These are phyloP conservation scores for Pterocles orientalis DNA, from an alignment of 2,113 vertebrate genomes.

Conservation along the genomic window DNA sequence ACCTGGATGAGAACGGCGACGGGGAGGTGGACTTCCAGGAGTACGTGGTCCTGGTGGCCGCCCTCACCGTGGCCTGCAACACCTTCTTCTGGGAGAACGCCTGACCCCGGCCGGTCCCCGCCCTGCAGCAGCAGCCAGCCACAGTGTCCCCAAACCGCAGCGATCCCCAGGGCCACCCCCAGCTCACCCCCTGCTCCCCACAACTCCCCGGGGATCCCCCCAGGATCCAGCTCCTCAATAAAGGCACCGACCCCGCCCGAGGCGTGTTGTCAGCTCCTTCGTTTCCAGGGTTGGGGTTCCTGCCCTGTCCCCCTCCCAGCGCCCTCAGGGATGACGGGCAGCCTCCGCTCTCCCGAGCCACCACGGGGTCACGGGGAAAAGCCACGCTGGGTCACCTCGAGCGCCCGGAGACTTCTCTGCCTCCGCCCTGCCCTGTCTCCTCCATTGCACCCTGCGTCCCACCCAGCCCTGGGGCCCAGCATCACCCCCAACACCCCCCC, in stretches of 20 bases:
- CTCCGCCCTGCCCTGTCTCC: not conserved
- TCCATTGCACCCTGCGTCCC: not conserved
- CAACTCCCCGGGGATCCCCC: not conserved
- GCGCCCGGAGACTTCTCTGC: accelerated
- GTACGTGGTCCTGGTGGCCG: slow-evolving; percentile 88
- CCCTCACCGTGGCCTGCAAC: slow-evolving; percentile 90
- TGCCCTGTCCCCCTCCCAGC: not conserved
- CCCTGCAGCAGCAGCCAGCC: not conserved
- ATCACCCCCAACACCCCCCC: not conserved
- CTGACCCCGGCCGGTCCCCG: not conserved
- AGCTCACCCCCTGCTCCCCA: not conserved
- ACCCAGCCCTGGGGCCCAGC: not conserved
- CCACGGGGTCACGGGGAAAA: not conserved
- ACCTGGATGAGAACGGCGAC: slow-evolving; percentile 88
- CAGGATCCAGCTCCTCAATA: slow-evolving; percentile 5
- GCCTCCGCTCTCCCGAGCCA: not conserved
- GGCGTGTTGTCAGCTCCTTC: not conserved
- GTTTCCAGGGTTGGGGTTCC: accelerated
- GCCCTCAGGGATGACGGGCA: not conserved
- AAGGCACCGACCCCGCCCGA: not conserved
- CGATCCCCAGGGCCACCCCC: not conserved
- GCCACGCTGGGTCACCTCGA: not conserved
- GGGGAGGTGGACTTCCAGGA: slow-evolving; percentile 94
- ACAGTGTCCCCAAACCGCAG: not conserved
- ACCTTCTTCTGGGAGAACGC: slow-evolving; percentile 86